Conservation (phyloP, 2,888 invertebrate species). For the Chloroclysta siterata region DNA sequence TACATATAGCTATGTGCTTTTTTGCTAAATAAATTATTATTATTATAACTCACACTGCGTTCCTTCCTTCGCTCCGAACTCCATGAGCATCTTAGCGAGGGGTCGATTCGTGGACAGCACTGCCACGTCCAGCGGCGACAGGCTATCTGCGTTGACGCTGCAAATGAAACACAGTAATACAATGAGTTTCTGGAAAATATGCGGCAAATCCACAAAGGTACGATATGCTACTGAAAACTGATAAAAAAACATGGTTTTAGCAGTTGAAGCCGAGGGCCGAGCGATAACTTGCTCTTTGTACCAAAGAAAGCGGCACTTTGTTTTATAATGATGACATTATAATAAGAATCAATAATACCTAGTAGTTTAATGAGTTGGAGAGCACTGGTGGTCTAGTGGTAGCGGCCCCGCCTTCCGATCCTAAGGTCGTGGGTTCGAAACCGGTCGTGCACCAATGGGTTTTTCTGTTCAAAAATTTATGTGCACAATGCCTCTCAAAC, state of each 20-base stretch:
- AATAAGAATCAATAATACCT: not conserved
- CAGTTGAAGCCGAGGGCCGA: conserved; percentile 1
- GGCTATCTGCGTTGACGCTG: conserved; percentile 94
- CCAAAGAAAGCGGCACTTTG: conserved; percentile 2
- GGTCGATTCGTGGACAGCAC: conserved; percentile 95
- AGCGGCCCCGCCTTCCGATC: too few relatives aligned
- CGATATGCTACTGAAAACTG: conserved; percentile 1
- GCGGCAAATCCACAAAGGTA: not conserved
- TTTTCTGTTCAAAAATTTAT: too few relatives aligned
- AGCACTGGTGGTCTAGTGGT: too few relatives aligned
- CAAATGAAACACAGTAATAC: too few relatives aligned
- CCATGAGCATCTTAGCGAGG: conserved; percentile 95
- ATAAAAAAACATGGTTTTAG: conserved; percentile 10
- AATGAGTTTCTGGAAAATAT: not conserved
- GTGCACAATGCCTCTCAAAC: too few relatives aligned
- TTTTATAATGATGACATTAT: conserved; percentile 3
- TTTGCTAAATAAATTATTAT: too few relatives aligned
- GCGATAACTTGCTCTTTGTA: not conserved
- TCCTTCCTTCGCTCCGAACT: conserved; percentile 93
- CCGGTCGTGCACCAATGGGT: too few relatives aligned
- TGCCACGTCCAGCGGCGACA: conserved; percentile 96
- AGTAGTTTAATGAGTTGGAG: too few relatives aligned
- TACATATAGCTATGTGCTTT: too few relatives aligned
- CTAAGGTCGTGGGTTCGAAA: too few relatives aligned
- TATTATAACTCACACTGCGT: conserved; percentile 94